Evolutionary conservation across 2,797 vertebrate species (phyloP), one percentile per base, ranked within the genome.

Genomic region (Phoeniculus purpureus): DNA sequence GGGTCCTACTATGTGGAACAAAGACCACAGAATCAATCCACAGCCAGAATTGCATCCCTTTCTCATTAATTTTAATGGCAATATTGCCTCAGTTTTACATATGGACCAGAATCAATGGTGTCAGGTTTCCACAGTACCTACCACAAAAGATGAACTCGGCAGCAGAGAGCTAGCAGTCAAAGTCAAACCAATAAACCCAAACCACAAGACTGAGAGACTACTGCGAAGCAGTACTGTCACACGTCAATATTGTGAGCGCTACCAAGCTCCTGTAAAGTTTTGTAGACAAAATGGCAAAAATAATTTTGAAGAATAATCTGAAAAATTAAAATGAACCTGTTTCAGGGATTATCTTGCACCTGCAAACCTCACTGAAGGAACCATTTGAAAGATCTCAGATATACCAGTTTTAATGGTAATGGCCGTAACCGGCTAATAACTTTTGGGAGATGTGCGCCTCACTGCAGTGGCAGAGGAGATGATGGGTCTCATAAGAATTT

Each of bases 1-100:
- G 62, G 13, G 29, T 85, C 34, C 40, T 85, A 9, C 48, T 86
- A 3, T 26, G 7, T 82, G 75, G 31, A 94, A 32, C 26, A 70
- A 86, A 85, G 55, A 80, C 90, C 83, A 51, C 75, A 67, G 56
- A 80, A 81, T 78, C 61, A 87, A 82, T 94, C n/a, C 18, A 8
- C 61, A 89, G 78, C 32, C 31, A 79, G 56, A 76, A 75, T 12
- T 88, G 26, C 55, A 74, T 93, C 84, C 58, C 32, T 65, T 89
- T 77, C 72, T 86, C n/a, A 48, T 90, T 88, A 65, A 52, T 86
- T 88, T 87, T 79, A 74, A 50, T 78, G 72, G 17, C 43, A 75
- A 61, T 86, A 80, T 59, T 82, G 48, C 61, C 72, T 93, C 55
- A 45, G 74, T 81, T 81, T 77, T 91, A 75, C 12, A 2, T 81